Conservation (phyloP, 2,888 invertebrate species). For the Drosophila prostipennis region DNA sequence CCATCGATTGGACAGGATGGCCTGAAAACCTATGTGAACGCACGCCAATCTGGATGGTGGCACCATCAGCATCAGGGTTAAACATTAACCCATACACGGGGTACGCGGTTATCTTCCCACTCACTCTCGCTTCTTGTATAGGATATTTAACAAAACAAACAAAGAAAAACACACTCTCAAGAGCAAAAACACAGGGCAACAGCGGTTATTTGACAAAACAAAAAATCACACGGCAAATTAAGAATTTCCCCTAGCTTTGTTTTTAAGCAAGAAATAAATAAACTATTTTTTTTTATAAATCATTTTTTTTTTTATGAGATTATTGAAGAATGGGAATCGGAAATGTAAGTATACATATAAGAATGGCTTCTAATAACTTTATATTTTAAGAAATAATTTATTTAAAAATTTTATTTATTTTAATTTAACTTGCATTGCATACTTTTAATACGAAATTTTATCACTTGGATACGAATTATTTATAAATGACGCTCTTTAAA, state of each 20-base stretch:
- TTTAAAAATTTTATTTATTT: no score
- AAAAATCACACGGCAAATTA: conserved; percentile 5
- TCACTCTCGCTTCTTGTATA: conserved; percentile 26
- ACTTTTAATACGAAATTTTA: no score
- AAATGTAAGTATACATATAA: no score
- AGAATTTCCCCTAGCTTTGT: conserved; percentile 17
- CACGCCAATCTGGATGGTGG: conserved; percentile 81
- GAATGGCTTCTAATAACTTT: no score
- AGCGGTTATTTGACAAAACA: conserved; percentile 5
- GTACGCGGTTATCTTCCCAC: neutral
- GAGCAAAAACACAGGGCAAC: conserved; percentile 1
- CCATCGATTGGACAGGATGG: conserved; percentile 46
- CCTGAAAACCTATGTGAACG: conserved; percentile 75
- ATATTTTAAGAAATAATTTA: no score
- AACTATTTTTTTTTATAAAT: conserved; percentile 24
- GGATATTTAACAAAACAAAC: conserved; percentile 2
- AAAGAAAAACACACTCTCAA: neutral
- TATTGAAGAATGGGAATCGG: no score
- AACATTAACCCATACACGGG: neutral
- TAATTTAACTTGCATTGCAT: no score
- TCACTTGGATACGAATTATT: no score
- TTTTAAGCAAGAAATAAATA: conserved; percentile 34
- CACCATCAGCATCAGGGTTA: conserved; percentile 68
- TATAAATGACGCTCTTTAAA: neutral
- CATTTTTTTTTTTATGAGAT: no score